A percentile compares a stretch with the other conserved stretches of the same genome.
These are phyloP conservation scores for Oryzias dopingdopingensis DNA, from an alignment of 2,797 vertebrate species.

Conservation along the genomic window DNA sequence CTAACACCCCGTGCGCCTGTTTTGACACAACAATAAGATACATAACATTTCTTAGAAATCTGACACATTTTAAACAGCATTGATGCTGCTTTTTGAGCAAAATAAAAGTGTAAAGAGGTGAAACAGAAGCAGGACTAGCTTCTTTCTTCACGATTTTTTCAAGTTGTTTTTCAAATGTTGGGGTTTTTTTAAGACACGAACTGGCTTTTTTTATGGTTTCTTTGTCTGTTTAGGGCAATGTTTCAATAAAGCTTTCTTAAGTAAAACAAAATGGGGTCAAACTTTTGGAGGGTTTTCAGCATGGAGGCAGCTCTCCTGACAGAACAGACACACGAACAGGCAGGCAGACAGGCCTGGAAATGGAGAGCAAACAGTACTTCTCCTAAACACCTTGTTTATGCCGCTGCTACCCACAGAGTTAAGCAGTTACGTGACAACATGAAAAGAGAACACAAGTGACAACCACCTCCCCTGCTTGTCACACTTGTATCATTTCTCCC, in stretches of 20 bases:
- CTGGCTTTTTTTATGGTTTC: neutral
- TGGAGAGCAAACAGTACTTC: slow-evolving; percentile 67
- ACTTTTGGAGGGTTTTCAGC: slow-evolving; percentile 53
- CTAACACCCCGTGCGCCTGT: slow-evolving; percentile 15
- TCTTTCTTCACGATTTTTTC: slow-evolving; percentile 34
- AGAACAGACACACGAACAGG: slow-evolving; percentile 54
- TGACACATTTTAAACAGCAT: slow-evolving; percentile 32
- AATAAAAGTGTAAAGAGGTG: slow-evolving; percentile 3
- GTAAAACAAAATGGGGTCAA: slow-evolving; percentile 17
- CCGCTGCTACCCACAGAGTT: slow-evolving; percentile 62
- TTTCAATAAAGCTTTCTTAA: slow-evolving; percentile 41
- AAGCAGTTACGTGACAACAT: slow-evolving; percentile 70
- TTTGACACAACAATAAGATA: slow-evolving; percentile 9
- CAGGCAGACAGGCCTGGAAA: slow-evolving; percentile 67
- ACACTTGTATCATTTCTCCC: slow-evolving; percentile 54
- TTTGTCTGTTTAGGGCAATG: slow-evolving; percentile 23
- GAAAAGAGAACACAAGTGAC: slow-evolving; percentile 72
- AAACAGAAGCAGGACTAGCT: slow-evolving; percentile 22
- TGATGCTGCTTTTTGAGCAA: slow-evolving; percentile 16
- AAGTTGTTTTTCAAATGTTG: slow-evolving; percentile 41
- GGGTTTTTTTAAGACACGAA: too few relatives aligned
- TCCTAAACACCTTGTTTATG: slow-evolving; percentile 73
- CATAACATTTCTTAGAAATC: slow-evolving; percentile 20
- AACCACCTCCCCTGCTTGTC: slow-evolving; percentile 66
- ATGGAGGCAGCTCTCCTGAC: slow-evolving; percentile 48